Percentiles rank a stretch among this genome's conserved stretches.
These are phyloP conservation scores for Neodiprion virginianus DNA, from an alignment of 1,140 invertebrate genomes.

Conservation along the genomic window DNA sequence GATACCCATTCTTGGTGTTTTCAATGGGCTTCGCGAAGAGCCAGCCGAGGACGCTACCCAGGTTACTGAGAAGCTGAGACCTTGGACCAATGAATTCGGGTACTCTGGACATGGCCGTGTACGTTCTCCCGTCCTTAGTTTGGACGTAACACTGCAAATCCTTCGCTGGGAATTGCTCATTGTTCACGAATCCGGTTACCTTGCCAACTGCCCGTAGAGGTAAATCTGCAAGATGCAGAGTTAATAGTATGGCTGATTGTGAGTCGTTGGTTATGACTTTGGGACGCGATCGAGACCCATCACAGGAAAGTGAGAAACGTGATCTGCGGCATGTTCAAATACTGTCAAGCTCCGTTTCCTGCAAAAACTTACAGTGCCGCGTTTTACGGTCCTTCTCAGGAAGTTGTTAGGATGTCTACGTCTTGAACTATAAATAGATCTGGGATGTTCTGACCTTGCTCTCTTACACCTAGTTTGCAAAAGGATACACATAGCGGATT, in stretches of 20 bases:
- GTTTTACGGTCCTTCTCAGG: constrained; percentile 26
- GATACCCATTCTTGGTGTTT: constrained; percentile 84
- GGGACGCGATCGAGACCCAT: no score
- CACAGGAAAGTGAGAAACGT: no score
- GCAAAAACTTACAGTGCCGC: constrained; percentile 20
- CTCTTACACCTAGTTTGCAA: constrained; percentile 20
- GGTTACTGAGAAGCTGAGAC: constrained; percentile 78
- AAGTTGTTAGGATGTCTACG: constrained; percentile 30
- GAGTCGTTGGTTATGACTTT: no score
- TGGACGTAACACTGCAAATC: constrained; percentile 93
- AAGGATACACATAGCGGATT: not conserved
- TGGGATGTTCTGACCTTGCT: constrained; percentile 23
- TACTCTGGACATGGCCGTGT: constrained; percentile 87
- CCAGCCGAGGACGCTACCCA: constrained; percentile 88
- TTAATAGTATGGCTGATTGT: constrained; percentile 15
- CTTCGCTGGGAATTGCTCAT: constrained; percentile 73
- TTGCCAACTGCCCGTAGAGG: constrained; percentile 88
- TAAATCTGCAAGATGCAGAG: constrained; percentile 63
- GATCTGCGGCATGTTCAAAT: not conserved
- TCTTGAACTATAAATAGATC: constrained; percentile 54
- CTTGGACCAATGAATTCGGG: constrained; percentile 75
- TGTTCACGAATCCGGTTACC: constrained; percentile 82
- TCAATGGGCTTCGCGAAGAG: constrained; percentile 84
- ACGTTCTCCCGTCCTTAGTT: constrained; percentile 85
- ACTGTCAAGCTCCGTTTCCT: not conserved